Evolutionary conservation across 2,113 vertebrate species (phyloP).

Genomic region (Myotis lucifugus): DNA sequence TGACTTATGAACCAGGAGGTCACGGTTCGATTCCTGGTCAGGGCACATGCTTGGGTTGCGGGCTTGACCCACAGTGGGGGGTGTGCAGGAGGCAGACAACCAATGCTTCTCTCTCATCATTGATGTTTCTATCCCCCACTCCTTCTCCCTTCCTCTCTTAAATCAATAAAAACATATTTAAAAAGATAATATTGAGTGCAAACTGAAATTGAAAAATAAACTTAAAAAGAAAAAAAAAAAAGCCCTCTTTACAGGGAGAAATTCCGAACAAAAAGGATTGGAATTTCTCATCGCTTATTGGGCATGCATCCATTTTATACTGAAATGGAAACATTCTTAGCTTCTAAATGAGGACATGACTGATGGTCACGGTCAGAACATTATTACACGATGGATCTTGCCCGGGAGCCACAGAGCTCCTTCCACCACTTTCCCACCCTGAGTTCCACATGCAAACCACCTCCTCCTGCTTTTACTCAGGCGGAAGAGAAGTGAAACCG

Average conservation of each 20-base stretch:
- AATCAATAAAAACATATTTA: too few species aligned
- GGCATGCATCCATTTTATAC: not conserved
- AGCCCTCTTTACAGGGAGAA: not conserved
- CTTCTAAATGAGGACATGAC: not conserved
- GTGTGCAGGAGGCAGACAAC: too few species aligned
- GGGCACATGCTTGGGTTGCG: too few species aligned
- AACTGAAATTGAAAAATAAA: not conserved
- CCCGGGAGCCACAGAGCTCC: not conserved
- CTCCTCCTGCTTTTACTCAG: not conserved
- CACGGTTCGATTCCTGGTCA: too few species aligned
- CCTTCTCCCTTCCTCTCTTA: too few species aligned
- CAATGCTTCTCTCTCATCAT: too few species aligned
- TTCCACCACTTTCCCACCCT: not conserved
- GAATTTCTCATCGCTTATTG: not conserved
- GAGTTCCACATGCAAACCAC: not conserved
- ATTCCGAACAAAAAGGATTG: not conserved
- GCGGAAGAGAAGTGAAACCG: constrained; percentile 10
- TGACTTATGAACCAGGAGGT: too few species aligned
- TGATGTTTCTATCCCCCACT: too few species aligned
- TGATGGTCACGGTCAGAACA: not conserved
- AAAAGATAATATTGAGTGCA: not conserved
- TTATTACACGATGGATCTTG: not conserved
- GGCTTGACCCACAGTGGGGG: too few species aligned
- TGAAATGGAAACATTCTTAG: not conserved
- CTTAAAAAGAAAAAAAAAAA: not conserved